These are phyloP conservation scores for Apamea epomidion DNA, from an alignment of 2,888 invertebrate genomes.

Conservation along the genomic window DNA sequence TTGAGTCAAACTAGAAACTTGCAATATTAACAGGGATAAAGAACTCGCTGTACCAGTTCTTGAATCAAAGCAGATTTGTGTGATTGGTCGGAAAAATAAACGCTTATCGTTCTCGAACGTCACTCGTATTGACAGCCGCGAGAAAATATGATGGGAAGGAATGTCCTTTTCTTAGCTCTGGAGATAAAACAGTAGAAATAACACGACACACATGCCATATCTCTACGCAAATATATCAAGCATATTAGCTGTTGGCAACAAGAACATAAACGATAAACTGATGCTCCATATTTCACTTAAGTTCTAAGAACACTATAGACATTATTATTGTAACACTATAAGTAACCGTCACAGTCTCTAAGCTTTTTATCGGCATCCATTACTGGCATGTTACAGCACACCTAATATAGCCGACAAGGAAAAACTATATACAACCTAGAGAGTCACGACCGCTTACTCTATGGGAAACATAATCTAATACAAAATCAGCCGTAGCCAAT, in stretches of 20 bases:
- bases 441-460: constrained; percentile 50
- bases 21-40: constrained; percentile 23
- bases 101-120: neutral
- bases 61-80: constrained; percentile 32
- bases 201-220: neutral
- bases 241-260: neutral
- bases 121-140: neutral
- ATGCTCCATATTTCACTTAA: constrained; percentile 4
- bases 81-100: constrained; percentile 26
- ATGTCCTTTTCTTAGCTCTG: neutral
- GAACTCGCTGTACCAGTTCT: constrained; percentile 19
- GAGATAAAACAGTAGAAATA: neutral
- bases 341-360: constrained; percentile 21
- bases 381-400: constrained; percentile 30
- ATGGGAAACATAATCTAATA: constrained; percentile 59
- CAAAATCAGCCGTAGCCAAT: constrained; percentile 52
- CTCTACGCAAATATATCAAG: neutral
- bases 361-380: constrained; percentile 39
- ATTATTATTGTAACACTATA: constrained; percentile 15
- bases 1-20: constrained; percentile 19
- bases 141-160: neutral
- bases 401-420: constrained; percentile 34
- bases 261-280: constrained; percentile 10
- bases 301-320: constrained; percentile 25
- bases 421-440: constrained; percentile 44